Percentiles rank a stretch among this genome's conserved stretches.
Evolutionary conservation across 2,113 vertebrate genomes (phyloP).

Genomic region (Saccopteryx leptura): DNA sequence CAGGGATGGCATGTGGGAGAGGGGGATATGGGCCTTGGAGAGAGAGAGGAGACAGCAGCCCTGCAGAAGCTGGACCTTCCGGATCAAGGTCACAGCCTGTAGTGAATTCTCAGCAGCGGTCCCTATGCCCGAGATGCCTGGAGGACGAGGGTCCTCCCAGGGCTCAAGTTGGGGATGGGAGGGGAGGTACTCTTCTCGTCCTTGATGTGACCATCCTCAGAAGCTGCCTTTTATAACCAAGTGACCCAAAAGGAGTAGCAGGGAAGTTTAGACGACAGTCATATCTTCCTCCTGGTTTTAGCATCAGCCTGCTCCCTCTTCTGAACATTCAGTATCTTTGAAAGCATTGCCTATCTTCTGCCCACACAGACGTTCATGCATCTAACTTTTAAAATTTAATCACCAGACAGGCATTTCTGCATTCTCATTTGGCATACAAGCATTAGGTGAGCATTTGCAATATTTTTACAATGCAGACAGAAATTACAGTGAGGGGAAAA

Average conservation of each 20-base stretch:
- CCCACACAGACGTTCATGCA: no score
- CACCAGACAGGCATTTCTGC: neutral
- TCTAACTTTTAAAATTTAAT: neutral
- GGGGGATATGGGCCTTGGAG: neutral
- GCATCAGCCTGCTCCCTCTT: neutral
- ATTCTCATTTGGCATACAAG: neutral
- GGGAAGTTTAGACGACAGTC: no score
- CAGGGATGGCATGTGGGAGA: no score
- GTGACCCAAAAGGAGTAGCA: fast-evolving
- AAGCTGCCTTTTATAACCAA: neutral
- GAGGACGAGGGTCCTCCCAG: neutral
- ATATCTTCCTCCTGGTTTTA: neutral
- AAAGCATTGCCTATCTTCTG: neutral
- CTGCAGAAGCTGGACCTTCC: fast-evolving
- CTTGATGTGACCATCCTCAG: neutral
- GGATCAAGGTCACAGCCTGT: neutral
- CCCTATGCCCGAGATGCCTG: fast-evolving
- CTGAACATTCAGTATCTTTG: neutral
- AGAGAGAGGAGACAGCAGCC: neutral
- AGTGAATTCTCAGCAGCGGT: neutral
- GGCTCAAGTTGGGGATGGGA: fast-evolving
- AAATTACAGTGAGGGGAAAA: neutral
- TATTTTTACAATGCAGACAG: neutral
- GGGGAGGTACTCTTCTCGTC: neutral
- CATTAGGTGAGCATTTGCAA: neutral